phyloP scores from a whole-genome alignment of 2,113 vertebrate species.

The Rhinichthys klamathensis region DNA sequence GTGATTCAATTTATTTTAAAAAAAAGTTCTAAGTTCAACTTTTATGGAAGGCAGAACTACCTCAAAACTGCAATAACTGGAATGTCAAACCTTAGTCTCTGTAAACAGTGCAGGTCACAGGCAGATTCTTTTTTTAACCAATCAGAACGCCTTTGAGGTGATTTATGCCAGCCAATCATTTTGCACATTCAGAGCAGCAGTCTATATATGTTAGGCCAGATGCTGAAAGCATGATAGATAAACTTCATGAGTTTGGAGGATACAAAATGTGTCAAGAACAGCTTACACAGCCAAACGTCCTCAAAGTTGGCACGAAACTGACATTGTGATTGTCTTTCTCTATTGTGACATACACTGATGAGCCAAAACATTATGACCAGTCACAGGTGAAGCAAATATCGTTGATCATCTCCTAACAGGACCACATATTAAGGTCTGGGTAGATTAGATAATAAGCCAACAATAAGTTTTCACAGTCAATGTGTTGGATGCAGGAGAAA shows the following conservation, averaged over 20 bases:
- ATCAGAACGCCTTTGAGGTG: not conserved
- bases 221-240: not conserved
- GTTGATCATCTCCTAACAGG: too few relatives aligned
- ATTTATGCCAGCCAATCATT: not conserved
- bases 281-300: not conserved
- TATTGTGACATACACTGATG: not conserved
- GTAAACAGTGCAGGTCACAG: too few relatives aligned
- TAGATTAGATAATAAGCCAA: too few relatives aligned
- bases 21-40: too few relatives aligned
- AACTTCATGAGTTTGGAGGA: not conserved
- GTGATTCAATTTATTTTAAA: too few relatives aligned
- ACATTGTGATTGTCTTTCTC: not conserved
- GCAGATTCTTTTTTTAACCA: too few relatives aligned
- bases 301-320: not conserved
- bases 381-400: too few relatives aligned
- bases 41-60: too few relatives aligned
- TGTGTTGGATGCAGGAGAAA: too few relatives aligned
- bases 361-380: too few relatives aligned
- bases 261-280: not conserved
- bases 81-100: not conserved
- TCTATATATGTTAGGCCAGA: not conserved
- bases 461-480: too few relatives aligned
- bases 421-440: too few relatives aligned
- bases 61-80: not conserved
- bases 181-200: not conserved